Percentiles rank a stretch among this genome's conserved stretches.
Conservation (phyloP, 2,113 vertebrate genomes). For the Dromiciops gliroides region DNA sequence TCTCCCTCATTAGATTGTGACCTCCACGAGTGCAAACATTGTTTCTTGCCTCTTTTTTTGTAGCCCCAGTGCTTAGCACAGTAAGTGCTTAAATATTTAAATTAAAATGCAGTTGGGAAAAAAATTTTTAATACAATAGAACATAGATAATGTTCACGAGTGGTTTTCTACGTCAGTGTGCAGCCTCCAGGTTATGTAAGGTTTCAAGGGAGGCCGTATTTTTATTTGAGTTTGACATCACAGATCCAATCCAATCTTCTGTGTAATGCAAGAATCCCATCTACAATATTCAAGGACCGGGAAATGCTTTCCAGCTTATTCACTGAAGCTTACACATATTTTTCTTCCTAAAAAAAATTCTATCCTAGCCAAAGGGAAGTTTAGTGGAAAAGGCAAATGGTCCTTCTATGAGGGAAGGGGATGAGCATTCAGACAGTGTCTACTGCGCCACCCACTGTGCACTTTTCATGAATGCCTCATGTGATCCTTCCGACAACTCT, state of each 20-base stretch:
- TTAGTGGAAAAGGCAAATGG: slow-evolving; percentile 53
- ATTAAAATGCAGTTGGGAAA: no score
- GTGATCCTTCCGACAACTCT: background rate
- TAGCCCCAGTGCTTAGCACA: background rate
- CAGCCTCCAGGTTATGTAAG: background rate
- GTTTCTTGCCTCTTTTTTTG: background rate
- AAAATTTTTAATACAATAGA: background rate
- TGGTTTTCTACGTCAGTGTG: background rate
- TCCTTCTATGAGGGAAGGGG: background rate
- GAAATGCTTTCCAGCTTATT: slow-evolving; percentile 63
- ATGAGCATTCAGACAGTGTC: background rate
- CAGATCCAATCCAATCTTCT: background rate
- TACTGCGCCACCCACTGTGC: background rate
- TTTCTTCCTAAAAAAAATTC: slow-evolving; percentile 61
- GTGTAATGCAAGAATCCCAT: background rate
- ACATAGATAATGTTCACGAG: no score
- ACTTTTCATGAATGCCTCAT: background rate
- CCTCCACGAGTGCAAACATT: background rate
- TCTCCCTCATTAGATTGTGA: background rate
- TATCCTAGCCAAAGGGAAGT: slow-evolving; percentile 59
- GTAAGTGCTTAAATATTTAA: background rate
- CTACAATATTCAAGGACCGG: background rate
- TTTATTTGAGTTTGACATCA: background rate
- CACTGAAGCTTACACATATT: slow-evolving; percentile 64
- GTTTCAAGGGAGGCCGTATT: background rate